Evolutionary conservation across 2,113 vertebrate genomes (phyloP).

Genomic region (Apus apus): DNA sequence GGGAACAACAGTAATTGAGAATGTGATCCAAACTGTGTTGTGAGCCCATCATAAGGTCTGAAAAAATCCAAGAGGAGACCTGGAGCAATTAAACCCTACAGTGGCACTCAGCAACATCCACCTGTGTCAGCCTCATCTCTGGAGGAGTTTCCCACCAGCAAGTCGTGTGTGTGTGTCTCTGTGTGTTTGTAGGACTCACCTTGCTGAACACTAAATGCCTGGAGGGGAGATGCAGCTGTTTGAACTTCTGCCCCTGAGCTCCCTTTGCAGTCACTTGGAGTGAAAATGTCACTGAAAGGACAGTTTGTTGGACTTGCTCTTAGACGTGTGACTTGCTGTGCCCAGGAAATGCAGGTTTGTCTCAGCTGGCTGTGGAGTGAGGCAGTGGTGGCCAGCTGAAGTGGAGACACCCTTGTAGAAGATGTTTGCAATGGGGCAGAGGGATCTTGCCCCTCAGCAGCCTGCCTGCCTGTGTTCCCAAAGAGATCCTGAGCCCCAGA

Average conservation of each 20-base stretch:
- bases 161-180: rapidly evolving
- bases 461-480: neutral
- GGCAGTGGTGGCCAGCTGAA: neutral
- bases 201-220: neutral
- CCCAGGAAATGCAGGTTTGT: neutral
- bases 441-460: neutral
- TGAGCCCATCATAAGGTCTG: neutral
- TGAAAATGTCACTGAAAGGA: neutral
- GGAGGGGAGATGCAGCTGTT: neutral
- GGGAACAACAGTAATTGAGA: neutral
- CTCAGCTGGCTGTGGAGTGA: neutral
- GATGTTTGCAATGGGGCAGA: neutral
- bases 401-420: neutral
- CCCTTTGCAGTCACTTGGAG: neutral
- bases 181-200: neutral
- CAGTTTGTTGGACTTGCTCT: neutral
- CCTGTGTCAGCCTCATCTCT: neutral
- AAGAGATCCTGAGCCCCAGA: neutral
- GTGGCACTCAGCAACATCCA: neutral
- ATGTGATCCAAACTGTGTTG: neutral
- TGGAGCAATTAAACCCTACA: neutral
- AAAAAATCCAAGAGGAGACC: neutral
- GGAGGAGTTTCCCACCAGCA: neutral
- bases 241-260: neutral
- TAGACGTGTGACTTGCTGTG: too few species aligned